Base-by-base conservation (phyloP, 2,888 invertebrate genomes). In the Rhagonycha fulva region DNA sequence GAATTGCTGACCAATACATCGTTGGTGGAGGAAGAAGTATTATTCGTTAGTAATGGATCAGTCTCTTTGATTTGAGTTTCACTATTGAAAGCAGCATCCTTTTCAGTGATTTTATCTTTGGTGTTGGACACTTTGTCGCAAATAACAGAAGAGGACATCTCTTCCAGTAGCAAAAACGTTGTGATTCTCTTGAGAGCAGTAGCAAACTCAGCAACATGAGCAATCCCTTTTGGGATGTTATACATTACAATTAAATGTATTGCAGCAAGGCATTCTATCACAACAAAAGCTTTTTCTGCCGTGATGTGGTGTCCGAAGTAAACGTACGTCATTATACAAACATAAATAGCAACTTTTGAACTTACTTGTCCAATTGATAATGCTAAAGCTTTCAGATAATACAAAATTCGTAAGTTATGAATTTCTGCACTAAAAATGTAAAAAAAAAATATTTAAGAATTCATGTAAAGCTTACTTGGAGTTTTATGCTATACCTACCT, bases 261-360 rank as follows among this genome's bases (percentile, higher is more conserved):
- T 72, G 96, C 94, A 84, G 95, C 96, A 88, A 96, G 97, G 86
- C 97, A 94, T 9, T 96, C 94, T 14, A 96, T 94, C 70, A 97
- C 91, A 75, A 97, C 95, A 87, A 97, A 97, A 14, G 96, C 95
- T 85, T 91, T 91, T 85, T 96, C 95, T 4, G 98, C 94, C 5
- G 93, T 94, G 81, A 98, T 91, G 82, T 91, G 87, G 81, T 94
- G 89, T 23, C 94, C 94, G 5, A 92, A 88, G 68, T 94, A 88
- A 47, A 94, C 92, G 85, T 92, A 95, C 0, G 93, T 91, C 74
- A 67, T 77, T 72, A 87, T 80, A 62, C 86, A 83, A n/a, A 86
- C 75, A 74, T 84, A 87, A 79, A 87, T 86, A 9, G 86, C 86
- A 5, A 87, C 66, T 79, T 83, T 83, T 5, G 86, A 83, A 70